Evolutionary conservation across 1,140 invertebrate species (phyloP), one percentile per base, ranked within the genome.

Genomic region (Drosophila albomicans): DNA sequence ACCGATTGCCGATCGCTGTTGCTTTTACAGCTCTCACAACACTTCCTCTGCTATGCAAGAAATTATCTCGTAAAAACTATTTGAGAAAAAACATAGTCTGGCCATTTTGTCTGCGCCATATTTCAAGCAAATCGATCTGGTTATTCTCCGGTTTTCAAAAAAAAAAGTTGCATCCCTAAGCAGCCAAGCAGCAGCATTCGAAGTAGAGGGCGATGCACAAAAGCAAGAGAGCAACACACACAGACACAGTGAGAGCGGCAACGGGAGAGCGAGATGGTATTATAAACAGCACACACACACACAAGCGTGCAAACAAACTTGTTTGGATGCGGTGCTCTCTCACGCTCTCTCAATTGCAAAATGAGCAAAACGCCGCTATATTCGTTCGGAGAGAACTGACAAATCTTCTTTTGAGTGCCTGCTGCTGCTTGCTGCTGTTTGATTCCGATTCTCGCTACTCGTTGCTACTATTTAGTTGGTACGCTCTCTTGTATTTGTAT

Each of bases 311-410:
- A 81, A 78, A 62, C 48, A 88, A 87, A 88, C 84, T 89, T 87
- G 82, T 87, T 87, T 86, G 69, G 75, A 52, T 63, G 63, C 57
- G 41, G 5, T 5, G 66, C 56, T 35, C 78, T 81, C 68, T 38
- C 5, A 32, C 20, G 13, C 16, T 28, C 56, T 32, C 72, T 75
- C 58, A 63, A 46, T 79, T 74, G 79, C 82, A 73, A 85, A 86
- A 86, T 87, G 82, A 86, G 82, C 79, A 82, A 87, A 86, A 86
- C 64, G 82, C 82, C 82, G 82, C 82, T 86, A 82, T 87, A 8
- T 10, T 78, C 79, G 64, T 52, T 74, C 28, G 43, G 35, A 41
- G 61, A 25, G 70, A 70, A 78, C 58, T 62, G 46, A 81, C 63
- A 79, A 79, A 79, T 81, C 73, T 79, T 75, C 63, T 81, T 81